phyloP scores from a whole-genome alignment of 2,888 invertebrate genomes.

The Oscheius myriophilus region DNA sequence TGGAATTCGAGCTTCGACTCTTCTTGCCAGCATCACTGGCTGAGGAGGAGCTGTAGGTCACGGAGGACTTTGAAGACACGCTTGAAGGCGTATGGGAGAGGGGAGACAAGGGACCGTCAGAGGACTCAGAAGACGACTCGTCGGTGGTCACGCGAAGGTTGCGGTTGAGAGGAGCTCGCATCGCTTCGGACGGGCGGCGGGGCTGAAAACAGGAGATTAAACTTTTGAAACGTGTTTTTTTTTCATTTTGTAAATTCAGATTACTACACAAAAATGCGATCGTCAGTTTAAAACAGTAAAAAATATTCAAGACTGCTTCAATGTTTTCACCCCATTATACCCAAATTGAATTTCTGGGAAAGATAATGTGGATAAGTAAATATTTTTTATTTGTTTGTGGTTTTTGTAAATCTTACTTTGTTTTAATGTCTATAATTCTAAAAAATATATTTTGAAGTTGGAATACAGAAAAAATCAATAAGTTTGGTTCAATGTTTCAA shows the following conservation, averaged over 20 bases:
- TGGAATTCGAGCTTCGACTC: slow-evolving; percentile 48
- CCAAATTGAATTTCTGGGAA: too few species aligned
- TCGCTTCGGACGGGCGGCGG: slow-evolving; percentile 53
- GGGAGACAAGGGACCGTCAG: slow-evolving; percentile 30
- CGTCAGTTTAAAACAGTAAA: too few species aligned
- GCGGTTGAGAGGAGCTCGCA: slow-evolving; percentile 32
- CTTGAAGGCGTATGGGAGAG: slow-evolving; percentile 25
- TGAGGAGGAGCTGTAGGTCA: slow-evolving; percentile 32
- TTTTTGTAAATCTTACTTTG: too few species aligned
- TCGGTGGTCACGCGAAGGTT: slow-evolving; percentile 44
- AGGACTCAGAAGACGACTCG: slow-evolving; percentile 31
- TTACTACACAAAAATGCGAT: too few species aligned
- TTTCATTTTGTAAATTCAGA: background rate
- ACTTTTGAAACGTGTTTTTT: background rate
- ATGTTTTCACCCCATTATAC: too few species aligned
- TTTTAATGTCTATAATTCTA: too few species aligned
- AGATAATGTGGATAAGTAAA: too few species aligned
- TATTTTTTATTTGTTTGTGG: too few species aligned
- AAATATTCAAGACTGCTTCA: too few species aligned
- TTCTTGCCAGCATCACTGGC: slow-evolving; percentile 32
- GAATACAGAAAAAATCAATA: too few species aligned
- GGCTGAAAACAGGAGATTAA: slow-evolving; percentile 36
- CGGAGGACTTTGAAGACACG: slow-evolving; percentile 26
- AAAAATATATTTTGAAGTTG: too few species aligned
- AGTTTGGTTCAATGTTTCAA: too few species aligned